These are phyloP conservation scores for Oryzias celebensis DNA, from an alignment of 2,113 vertebrate genomes.

Conservation along the genomic window DNA sequence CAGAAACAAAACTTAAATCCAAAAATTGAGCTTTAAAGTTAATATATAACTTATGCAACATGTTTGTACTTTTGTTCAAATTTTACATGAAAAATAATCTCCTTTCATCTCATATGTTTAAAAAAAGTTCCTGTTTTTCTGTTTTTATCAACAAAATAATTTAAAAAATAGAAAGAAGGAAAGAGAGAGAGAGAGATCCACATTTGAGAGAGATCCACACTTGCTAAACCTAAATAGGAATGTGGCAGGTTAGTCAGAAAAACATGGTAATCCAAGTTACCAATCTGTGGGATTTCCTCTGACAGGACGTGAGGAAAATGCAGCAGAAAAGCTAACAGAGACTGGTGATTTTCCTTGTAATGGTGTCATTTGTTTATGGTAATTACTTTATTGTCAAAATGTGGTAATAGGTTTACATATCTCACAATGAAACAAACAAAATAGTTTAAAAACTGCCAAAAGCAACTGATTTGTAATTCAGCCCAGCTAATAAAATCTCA, in stretches of 20 bases:
- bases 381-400: constrained; percentile 60
- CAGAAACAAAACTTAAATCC: too few species aligned
- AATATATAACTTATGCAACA: too few species aligned
- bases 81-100: too few species aligned
- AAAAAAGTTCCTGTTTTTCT: too few species aligned
- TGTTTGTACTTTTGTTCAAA: too few species aligned
- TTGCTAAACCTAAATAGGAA: too few species aligned
- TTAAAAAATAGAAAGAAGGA: too few species aligned
- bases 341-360: constrained; percentile 32
- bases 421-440: constrained; percentile 38
- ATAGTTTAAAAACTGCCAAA: constrained; percentile 33
- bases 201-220: too few species aligned
- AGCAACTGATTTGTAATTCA: constrained; percentile 43
- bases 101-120: too few species aligned
- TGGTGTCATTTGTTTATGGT: constrained; percentile 59
- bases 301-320: constrained; percentile 5
- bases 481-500: constrained; percentile 33
- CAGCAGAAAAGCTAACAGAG: constrained; percentile 16
- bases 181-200: too few species aligned
- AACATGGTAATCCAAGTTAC: constrained; percentile 1
- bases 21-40: too few species aligned
- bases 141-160: too few species aligned
- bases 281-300: constrained; percentile 10
- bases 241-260: background rate
- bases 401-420: constrained; percentile 39